phyloP scores from a whole-genome alignment of 2,888 invertebrate genomes.

The Pyrochroa serraticornis region DNA sequence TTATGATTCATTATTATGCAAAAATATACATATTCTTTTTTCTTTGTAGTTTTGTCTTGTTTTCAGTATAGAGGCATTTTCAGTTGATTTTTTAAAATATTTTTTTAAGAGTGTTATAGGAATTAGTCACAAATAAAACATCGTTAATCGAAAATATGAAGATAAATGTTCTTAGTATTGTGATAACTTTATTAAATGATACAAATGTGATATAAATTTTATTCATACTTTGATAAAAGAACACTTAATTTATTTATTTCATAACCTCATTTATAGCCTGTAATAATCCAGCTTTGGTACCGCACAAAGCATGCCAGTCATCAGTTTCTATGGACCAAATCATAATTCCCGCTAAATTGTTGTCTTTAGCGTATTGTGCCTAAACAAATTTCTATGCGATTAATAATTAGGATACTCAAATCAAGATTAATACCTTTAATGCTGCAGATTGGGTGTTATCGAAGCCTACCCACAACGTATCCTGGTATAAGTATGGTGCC shows the following conservation, averaged over 20 bases:
- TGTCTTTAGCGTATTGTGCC: conserved; percentile 7
- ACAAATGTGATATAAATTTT: no score
- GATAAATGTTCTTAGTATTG: no score
- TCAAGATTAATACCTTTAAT: conserved; percentile 16
- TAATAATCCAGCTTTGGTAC: conserved; percentile 33
- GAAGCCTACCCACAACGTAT: conserved; percentile 35
- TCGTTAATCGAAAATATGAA: no score
- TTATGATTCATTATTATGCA: no score
- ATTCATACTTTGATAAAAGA: no score
- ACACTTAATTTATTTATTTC: conserved; percentile 1
- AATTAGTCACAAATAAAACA: no score
- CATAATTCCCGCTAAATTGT: conserved; percentile 38
- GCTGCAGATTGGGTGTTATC: conserved; percentile 33
- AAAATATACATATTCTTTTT: no score
- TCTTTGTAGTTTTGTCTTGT: no score
- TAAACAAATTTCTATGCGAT: neutral
- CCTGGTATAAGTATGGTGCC: conserved; percentile 34
- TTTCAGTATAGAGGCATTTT: no score
- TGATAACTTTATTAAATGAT: no score
- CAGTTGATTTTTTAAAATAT: no score
- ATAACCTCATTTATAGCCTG: conserved; percentile 27
- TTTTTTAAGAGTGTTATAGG: no score
- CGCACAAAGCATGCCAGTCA: conserved; percentile 37
- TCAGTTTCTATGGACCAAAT: conserved; percentile 39
- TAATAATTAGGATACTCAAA: neutral